These are phyloP conservation scores for Galago senegalensis DNA, from an alignment of 2,797 vertebrate species.

Conservation along the genomic window DNA sequence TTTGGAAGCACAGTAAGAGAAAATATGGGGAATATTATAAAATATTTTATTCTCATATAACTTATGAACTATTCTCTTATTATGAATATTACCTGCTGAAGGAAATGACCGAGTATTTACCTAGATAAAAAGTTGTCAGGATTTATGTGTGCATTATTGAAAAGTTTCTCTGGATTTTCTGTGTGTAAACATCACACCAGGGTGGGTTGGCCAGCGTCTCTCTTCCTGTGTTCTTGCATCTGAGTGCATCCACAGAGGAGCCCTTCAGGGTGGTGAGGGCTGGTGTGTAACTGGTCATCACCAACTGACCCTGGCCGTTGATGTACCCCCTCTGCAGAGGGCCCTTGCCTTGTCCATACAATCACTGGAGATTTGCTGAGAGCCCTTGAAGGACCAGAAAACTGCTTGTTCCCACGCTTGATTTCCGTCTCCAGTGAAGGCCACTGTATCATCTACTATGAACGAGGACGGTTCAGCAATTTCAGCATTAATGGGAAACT, in stretches of 20 bases:
- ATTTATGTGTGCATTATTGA: not conserved
- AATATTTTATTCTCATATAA: not conserved
- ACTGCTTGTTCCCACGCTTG: slow-evolving; percentile 94
- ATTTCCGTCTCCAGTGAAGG: slow-evolving; percentile 98
- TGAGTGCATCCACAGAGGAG: not conserved
- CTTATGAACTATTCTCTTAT: not conserved
- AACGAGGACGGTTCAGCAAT: slow-evolving; percentile 98
- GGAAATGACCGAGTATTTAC: not conserved
- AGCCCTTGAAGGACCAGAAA: slow-evolving; percentile 96
- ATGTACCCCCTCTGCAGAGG: slow-evolving; percentile 90
- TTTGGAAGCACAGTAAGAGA: not conserved
- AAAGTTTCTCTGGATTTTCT: not conserved
- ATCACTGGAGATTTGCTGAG: slow-evolving; percentile 99
- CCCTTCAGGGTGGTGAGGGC: not conserved
- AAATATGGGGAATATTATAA: not conserved
- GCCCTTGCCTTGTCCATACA: slow-evolving; percentile 98
- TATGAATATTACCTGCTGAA: not conserved
- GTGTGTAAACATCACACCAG: not conserved
- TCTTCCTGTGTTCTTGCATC: not conserved
- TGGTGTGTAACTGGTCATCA: not conserved
- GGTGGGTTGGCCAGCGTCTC: not conserved
- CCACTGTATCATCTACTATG: slow-evolving; percentile 99
- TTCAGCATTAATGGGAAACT: slow-evolving; percentile 99
- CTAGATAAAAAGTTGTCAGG: not conserved
- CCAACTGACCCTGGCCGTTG: not conserved